Conservation (phyloP, 2,797 vertebrate species). For the Vireo griseus region DNA sequence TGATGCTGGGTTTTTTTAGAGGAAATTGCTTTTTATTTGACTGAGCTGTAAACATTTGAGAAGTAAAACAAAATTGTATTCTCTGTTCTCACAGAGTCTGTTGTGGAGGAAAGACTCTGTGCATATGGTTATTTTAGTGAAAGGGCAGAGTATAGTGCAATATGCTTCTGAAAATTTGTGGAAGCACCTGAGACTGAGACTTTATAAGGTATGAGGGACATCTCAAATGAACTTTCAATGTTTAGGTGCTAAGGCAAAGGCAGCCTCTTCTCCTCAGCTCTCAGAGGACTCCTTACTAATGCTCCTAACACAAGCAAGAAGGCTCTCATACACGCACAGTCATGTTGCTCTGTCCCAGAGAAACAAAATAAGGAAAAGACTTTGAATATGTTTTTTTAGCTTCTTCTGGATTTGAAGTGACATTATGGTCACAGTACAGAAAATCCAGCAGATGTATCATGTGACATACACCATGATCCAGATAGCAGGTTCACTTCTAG, state of each 20-base stretch:
- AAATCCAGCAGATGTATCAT: not conserved
- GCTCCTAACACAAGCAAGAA: not conserved
- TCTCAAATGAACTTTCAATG: not conserved
- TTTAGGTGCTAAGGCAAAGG: not conserved
- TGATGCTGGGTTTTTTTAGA: not conserved
- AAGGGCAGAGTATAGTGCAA: not conserved
- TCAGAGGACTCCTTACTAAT: not conserved
- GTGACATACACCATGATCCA: not conserved
- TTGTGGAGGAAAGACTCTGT: not conserved
- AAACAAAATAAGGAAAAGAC: not conserved
- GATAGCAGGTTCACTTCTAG: not conserved
- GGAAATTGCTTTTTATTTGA: constrained; percentile 22
- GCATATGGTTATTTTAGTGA: not conserved
- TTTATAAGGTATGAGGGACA: not conserved
- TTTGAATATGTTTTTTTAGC: not conserved
- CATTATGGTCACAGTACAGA: not conserved
- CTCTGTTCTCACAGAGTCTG: not conserved
- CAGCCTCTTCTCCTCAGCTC: not conserved
- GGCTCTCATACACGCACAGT: not conserved
- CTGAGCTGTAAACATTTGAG: not conserved
- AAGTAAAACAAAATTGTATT: not conserved
- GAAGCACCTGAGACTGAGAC: not conserved
- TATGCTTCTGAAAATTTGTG: not conserved
- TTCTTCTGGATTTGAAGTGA: not conserved
- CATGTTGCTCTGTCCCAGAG: not conserved